Conservation (phyloP, 2,797 vertebrate species). For the Alosa sapidissima region DNA sequence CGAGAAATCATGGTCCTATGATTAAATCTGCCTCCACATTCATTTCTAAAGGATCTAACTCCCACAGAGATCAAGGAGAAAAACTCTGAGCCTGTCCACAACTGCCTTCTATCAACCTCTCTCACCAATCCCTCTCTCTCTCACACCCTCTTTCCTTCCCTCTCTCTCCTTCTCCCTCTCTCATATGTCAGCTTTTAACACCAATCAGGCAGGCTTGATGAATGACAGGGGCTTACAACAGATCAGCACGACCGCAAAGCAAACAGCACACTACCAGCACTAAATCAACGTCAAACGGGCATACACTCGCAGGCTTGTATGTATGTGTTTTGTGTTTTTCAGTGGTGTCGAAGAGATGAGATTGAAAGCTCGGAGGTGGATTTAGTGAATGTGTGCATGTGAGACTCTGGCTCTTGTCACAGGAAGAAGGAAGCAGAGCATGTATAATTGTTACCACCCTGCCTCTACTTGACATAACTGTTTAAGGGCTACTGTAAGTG, state of each 20-base stretch:
- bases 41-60: neutral
- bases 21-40: neutral
- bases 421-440: neutral
- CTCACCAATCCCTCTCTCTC: neutral
- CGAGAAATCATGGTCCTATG: neutral
- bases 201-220: neutral
- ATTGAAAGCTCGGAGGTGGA: neutral
- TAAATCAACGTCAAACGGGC: neutral
- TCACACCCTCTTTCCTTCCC: neutral
- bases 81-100: neutral
- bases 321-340: neutral
- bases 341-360: neutral
- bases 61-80: conserved; percentile 3
- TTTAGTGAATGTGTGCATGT: neutral
- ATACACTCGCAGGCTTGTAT: neutral
- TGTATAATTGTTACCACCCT: neutral
- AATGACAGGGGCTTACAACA: conserved; percentile 1
- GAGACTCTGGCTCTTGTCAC: neutral
- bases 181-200: neutral
- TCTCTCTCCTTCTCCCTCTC: neutral
- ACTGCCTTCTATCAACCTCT: neutral
- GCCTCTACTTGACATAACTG: neutral
- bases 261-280: neutral
- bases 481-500: conserved; percentile 6
- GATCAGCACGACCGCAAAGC: conserved; percentile 17